These are phyloP conservation scores for Notechis scutatus DNA, from an alignment of 2,113 vertebrate genomes.

Conservation along the genomic window DNA sequence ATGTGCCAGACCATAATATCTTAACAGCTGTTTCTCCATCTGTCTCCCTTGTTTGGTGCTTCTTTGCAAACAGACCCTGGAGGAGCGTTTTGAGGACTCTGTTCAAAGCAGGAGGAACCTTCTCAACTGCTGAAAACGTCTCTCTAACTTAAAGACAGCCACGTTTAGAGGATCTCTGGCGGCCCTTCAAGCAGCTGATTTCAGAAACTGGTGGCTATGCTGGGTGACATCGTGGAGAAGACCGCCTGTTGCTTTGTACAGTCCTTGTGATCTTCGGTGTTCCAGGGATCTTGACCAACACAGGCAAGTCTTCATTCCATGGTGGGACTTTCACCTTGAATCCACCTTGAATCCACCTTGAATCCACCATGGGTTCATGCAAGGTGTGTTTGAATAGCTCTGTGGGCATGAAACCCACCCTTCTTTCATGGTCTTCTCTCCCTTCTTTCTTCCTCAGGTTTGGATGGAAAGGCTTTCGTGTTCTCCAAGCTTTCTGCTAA, in stretches of 20 bases:
- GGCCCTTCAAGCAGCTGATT: neutral
- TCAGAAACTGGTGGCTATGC: neutral
- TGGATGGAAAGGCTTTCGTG: constrained; percentile 24
- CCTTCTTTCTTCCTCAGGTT: neutral
- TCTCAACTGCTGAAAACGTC: neutral
- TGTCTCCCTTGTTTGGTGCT: no score
- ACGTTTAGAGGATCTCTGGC: no score
- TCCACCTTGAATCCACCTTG: neutral
- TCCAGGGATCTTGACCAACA: neutral
- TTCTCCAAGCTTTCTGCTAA: neutral
- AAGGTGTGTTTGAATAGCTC: neutral
- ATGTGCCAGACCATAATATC: no score
- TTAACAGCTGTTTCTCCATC: no score
- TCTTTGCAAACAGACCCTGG: no score
- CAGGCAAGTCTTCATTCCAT: neutral
- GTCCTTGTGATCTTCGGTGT: neutral
- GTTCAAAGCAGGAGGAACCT: neutral
- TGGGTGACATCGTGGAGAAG: neutral
- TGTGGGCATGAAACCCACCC: neutral
- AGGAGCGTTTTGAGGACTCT: neutral
- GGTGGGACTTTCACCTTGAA: neutral
- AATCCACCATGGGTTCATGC: neutral
- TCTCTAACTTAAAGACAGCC: neutral
- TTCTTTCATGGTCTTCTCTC: neutral
- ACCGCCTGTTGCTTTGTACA: no score